Percentiles rank a stretch among this genome's conserved stretches.
Evolutionary conservation across 1,140 invertebrate genomes (phyloP).

Genomic region (Drosophila azteca): DNA sequence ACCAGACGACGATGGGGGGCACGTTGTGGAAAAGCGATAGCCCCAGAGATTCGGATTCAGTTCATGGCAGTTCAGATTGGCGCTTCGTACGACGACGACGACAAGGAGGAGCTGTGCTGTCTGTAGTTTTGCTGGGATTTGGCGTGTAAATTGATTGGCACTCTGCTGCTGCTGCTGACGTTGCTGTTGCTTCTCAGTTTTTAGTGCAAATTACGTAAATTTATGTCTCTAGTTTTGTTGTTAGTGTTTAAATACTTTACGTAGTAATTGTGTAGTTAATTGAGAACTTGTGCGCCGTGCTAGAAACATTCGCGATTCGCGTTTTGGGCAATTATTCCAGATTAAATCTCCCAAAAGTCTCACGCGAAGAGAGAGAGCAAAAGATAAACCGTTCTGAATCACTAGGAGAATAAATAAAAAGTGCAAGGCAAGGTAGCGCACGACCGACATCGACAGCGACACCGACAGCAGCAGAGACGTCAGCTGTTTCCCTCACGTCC

Average conservation of each 20-base stretch:
- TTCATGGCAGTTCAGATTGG: slow-evolving; percentile 74
- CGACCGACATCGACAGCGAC: slow-evolving; percentile 8
- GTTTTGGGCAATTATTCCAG: slow-evolving; percentile 62
- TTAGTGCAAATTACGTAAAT: slow-evolving; percentile 69
- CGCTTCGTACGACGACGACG: slow-evolving; percentile 61
- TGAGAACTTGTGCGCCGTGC: slow-evolving; percentile 34
- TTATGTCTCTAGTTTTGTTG: slow-evolving; percentile 41
- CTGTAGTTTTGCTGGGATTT: slow-evolving; percentile 23
- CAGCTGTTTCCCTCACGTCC: slow-evolving; percentile 53
- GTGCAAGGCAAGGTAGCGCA: slow-evolving; percentile 63
- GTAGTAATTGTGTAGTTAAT: slow-evolving; percentile 60
- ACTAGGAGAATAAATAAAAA: slow-evolving; percentile 74
- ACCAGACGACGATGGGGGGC: slow-evolving; percentile 31
- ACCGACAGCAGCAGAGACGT: slow-evolving; percentile 37
- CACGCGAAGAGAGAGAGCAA: background rate
- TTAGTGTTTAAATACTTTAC: slow-evolving; percentile 63
- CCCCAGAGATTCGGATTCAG: slow-evolving; percentile 45
- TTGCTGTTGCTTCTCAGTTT: slow-evolving; percentile 39
- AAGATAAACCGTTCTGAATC: slow-evolving; percentile 63
- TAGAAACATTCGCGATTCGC: slow-evolving; percentile 47
- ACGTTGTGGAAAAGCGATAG: slow-evolving; percentile 70
- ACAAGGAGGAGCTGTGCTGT: slow-evolving; percentile 20
- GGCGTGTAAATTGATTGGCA: slow-evolving; percentile 45
- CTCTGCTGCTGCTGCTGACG: slow-evolving; percentile 39
- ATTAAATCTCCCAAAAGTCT: slow-evolving; percentile 62